A percentile compares a stretch with the other conserved stretches of the same genome.
These are phyloP conservation scores for Coenonympha glycerion DNA, from an alignment of 2,888 invertebrate species.

Conservation along the genomic window DNA sequence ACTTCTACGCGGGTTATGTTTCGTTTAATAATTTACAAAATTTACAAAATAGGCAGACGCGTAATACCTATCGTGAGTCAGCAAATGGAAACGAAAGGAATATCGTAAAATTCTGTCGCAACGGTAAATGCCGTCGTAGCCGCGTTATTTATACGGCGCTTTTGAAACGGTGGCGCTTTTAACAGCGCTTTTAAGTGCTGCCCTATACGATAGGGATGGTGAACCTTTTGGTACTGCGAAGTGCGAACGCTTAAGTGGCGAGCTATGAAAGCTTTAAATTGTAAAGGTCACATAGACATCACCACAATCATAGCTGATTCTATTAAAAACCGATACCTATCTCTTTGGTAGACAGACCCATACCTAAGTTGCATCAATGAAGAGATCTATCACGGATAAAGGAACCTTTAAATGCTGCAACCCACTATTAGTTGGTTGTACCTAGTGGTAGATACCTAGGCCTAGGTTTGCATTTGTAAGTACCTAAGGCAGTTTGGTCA, in stretches of 20 bases:
- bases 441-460: too few relatives aligned
- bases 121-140: conserved; percentile 57
- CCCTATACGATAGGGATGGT: conserved; percentile 17
- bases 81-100: conserved; percentile 50
- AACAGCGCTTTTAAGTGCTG: conserved; percentile 70
- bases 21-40: not conserved
- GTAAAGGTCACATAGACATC: not conserved
- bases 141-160: conserved; percentile 67
- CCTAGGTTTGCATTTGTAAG: too few relatives aligned
- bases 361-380: too few relatives aligned
- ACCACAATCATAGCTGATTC: not conserved
- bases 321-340: too few relatives aligned
- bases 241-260: not conserved
- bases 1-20: not conserved
- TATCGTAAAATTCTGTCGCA: conserved; percentile 61
- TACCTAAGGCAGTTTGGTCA: too few relatives aligned
- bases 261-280: not conserved
- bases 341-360: too few relatives aligned
- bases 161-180: conserved; percentile 66
- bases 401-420: too few relatives aligned
- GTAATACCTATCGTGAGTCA: conserved; percentile 15
- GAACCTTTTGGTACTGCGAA: not conserved
- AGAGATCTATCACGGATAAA: too few relatives aligned
- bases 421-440: too few relatives aligned
- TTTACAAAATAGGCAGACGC: not conserved